Evolutionary conservation across 2,113 vertebrate genomes (phyloP).

Genomic region (Anolis sagrei): DNA sequence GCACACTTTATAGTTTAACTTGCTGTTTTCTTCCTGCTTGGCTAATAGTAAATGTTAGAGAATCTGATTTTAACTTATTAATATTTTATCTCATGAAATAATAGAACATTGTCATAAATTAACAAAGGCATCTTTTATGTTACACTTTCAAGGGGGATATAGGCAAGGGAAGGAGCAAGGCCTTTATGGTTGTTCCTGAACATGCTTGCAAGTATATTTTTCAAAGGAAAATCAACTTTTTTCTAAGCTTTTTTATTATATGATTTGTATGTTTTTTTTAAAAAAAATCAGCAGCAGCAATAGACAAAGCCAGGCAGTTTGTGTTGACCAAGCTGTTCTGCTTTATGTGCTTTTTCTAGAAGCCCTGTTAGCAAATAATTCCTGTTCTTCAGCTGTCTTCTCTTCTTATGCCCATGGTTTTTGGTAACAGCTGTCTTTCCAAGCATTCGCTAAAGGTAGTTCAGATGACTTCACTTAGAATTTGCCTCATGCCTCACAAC

Average conservation of each 20-base stretch:
- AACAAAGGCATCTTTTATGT: conserved; percentile 55
- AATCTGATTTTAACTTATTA: conserved; percentile 62
- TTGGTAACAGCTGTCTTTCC: conserved; percentile 47
- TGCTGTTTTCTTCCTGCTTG: conserved; percentile 64
- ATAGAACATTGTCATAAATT: conserved; percentile 66
- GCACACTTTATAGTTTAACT: conserved; percentile 64
- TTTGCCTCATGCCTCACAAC: conserved; percentile 46
- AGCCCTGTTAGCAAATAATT: conserved; percentile 47
- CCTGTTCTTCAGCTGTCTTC: conserved; percentile 49
- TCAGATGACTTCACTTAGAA: conserved; percentile 48
- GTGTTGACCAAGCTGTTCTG: conserved; percentile 51
- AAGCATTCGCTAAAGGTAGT: conserved; percentile 48
- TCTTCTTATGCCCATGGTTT: conserved; percentile 34
- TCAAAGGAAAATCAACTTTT: conserved; percentile 48
- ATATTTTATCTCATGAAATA: conserved; percentile 55
- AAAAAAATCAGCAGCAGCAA: conserved; percentile 24
- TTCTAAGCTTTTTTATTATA: conserved; percentile 48
- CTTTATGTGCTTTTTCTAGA: conserved; percentile 47
- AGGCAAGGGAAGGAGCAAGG: conserved; percentile 61
- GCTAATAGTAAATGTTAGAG: conserved; percentile 52
- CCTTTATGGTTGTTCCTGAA: conserved; percentile 62
- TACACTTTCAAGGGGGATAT: conserved; percentile 60
- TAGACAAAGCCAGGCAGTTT: conserved; percentile 56
- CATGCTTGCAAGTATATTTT: conserved; percentile 53
- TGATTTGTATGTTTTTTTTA: conserved; percentile 53